A percentile compares a stretch with the other conserved stretches of the same genome.
These are phyloP conservation scores for Brachyopa scutellaris DNA, from an alignment of 2,888 invertebrate genomes.

Conservation along the genomic window DNA sequence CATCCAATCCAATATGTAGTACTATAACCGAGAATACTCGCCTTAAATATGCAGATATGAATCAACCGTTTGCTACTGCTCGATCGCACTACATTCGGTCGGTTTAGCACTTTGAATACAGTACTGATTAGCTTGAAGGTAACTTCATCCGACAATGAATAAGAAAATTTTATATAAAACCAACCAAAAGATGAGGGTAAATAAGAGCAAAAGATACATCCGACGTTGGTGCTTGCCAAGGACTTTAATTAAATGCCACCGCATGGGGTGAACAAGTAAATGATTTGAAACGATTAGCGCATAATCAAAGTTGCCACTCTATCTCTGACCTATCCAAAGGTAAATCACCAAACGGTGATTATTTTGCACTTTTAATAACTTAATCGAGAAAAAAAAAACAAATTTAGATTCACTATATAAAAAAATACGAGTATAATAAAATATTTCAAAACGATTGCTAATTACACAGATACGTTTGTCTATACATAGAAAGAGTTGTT, in stretches of 20 bases:
- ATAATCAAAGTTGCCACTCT: constrained; percentile 9
- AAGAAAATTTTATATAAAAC: constrained; percentile 14
- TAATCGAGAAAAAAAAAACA: background rate
- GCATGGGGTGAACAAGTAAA: background rate
- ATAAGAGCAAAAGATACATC: constrained; percentile 25
- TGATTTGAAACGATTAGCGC: constrained; percentile 1
- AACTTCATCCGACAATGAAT: constrained; percentile 27
- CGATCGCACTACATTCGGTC: constrained; percentile 11
- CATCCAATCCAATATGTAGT: constrained; percentile 19
- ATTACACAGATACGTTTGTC: constrained; percentile 23
- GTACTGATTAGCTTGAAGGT: constrained; percentile 22
- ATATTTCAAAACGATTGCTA: constrained; percentile 20
- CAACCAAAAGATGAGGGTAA: constrained; percentile 8
- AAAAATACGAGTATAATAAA: too few species aligned
- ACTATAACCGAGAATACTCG: constrained; percentile 31
- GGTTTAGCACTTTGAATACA: constrained; percentile 2
- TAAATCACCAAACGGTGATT: background rate
- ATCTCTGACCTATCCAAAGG: background rate
- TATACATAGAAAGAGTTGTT: constrained; percentile 2
- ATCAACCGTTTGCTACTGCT: background rate
- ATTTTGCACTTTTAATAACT: constrained; percentile 4
- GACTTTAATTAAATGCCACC: constrained; percentile 27
- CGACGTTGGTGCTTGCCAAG: background rate
- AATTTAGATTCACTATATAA: background rate
- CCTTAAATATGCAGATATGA: constrained; percentile 20